Evolutionary conservation across 2,888 invertebrate genomes (phyloP).

Genomic region (Drosophila fungiperda): DNA sequence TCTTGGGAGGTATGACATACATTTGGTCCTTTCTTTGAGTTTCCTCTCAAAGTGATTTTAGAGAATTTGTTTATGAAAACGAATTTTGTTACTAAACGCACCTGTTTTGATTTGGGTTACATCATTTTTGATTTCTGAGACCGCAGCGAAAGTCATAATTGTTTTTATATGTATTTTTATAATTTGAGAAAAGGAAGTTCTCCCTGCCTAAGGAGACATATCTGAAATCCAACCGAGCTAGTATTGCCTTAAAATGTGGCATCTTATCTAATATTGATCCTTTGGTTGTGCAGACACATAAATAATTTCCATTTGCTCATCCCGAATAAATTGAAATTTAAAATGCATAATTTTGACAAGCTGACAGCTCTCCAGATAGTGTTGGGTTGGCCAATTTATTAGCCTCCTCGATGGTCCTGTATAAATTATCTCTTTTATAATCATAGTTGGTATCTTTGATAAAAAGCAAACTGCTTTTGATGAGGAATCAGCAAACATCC

Average conservation of each 20-base stretch:
- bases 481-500: neutral
- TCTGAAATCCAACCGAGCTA: neutral
- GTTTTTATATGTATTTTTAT: neutral
- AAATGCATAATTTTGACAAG: neutral
- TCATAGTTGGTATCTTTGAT: neutral
- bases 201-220: neutral
- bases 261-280: neutral
- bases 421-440: neutral
- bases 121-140: no score
- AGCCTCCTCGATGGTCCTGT: neutral
- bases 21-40: neutral
- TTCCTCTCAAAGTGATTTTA: neutral
- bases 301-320: neutral
- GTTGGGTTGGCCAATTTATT: neutral
- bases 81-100: no score
- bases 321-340: no score
- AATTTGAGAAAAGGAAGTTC: neutral
- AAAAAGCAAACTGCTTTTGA: neutral
- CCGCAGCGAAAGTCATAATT: neutral
- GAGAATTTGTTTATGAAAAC: no score
- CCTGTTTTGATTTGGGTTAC: no score
- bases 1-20: neutral
- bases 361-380: neutral
- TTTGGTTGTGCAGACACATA: neutral
- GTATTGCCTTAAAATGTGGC: neutral